These are phyloP conservation scores for Torymus auratus DNA, from an alignment of 2,888 invertebrate genomes.

Conservation along the genomic window DNA sequence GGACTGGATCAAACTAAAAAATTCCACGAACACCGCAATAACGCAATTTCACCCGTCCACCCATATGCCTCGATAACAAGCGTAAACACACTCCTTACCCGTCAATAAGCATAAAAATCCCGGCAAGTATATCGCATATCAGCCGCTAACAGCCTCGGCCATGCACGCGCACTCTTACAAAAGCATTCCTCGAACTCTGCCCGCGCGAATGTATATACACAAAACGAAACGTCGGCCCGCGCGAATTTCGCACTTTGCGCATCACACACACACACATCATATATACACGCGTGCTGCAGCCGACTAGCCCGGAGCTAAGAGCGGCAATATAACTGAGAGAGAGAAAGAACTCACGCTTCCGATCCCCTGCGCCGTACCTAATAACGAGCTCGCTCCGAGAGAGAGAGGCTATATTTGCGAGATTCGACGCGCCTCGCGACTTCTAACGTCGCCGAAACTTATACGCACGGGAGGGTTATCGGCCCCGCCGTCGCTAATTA, in stretches of 20 bases:
- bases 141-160: conserved; percentile 14
- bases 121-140: not conserved
- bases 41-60: too few relatives aligned
- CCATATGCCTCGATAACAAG: too few relatives aligned
- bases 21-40: too few relatives aligned
- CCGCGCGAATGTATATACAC: not conserved
- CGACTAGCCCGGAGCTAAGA: not conserved
- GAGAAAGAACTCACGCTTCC: conserved; percentile 19
- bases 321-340: conserved; percentile 11
- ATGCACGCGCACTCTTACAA: not conserved
- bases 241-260: conserved; percentile 43
- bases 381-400: conserved; percentile 18
- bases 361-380: conserved; percentile 20
- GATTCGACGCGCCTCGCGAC: conserved; percentile 48
- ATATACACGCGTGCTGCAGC: too few relatives aligned
- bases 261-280: not conserved
- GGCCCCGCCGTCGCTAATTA: conserved; percentile 33
- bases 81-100: too few relatives aligned
- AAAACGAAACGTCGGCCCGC: conserved; percentile 15
- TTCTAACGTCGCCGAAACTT: conserved; percentile 12
- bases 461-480: conserved; percentile 15
- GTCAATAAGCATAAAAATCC: too few relatives aligned
- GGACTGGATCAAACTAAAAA: too few relatives aligned
- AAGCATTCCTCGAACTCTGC: conserved; percentile 34
- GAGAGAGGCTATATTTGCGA: conserved; percentile 1